Base-by-base conservation (phyloP, 53 echinoderm and acorn worm genomes). In the Apostichopus leukothele region DNA sequence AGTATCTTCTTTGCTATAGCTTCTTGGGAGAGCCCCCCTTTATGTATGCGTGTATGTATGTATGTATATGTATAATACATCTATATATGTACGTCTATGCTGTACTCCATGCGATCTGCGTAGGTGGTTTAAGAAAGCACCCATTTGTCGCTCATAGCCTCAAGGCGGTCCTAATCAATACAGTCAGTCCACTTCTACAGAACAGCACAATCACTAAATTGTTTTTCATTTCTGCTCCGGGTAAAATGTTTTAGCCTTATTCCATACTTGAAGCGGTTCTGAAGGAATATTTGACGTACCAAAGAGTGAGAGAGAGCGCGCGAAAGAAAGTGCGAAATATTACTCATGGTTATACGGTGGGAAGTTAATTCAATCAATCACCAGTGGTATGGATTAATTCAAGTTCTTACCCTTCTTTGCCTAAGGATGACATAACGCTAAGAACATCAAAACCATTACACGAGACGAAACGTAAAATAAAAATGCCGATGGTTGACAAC, bases 161-260 rank as follows among this genome's bases (percentile, higher is more conserved):
- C 63, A 13, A 63, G 63, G 63, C 63, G 63, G 63, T 13, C 63
- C 63, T 63, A 16, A 63, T 63, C 63, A 63, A 63, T 63, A 63
- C 16, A 63, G 39, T 63, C 63, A 63, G 63, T 63, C 63, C 63
- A 63, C 63, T 63, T 63, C 16, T 63, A 63, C 63, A 51, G 54
- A 79, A 16, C 79, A 79, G 52, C 79, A 79, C 79, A 79, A 79
- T 79, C 79, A 79, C 79, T 79, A 79, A 79, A 79, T 79, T 79
- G 79, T 79, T 50, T 18, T 53, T 79, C 53, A 51, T 53, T 79
- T 79, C 79, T 79, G 79, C 53, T 79, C 79, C 16, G 51, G 51
- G 11, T 79, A 18, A 79, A 18, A 11, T 79, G n/a, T n/a, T 77
- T 53, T 19, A 63, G 63, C 63, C 12, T 63, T 63, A 13, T 13